A percentile compares a stretch with the other conserved stretches of the same genome.
phyloP scores from a whole-genome alignment of 2,888 invertebrate genomes.

The Andrena marginata region DNA sequence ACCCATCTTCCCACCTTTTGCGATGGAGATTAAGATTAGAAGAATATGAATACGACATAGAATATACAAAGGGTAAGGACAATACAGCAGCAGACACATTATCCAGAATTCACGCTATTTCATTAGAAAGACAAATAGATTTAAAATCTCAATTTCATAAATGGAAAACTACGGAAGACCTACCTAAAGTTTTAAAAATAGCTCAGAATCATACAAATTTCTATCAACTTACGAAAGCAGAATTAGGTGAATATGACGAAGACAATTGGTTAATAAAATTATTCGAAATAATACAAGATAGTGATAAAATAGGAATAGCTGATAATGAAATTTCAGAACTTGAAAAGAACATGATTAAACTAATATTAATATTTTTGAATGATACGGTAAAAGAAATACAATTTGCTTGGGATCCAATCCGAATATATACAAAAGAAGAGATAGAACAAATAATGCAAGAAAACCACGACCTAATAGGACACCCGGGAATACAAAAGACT shows the following conservation, averaged over 20 bases:
- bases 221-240: not conserved
- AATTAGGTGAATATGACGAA: not conserved
- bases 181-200: not conserved
- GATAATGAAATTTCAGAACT: not conserved
- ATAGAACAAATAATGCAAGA: not conserved
- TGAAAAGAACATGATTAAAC: not conserved
- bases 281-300: not conserved
- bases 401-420: not conserved
- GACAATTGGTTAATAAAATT: constrained; percentile 1
- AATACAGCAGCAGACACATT: not conserved
- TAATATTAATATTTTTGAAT: not conserved
- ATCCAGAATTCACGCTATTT: not conserved
- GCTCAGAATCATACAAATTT: not conserved
- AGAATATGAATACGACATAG: constrained; percentile 19
- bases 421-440: not conserved
- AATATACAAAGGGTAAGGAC: constrained; percentile 8
- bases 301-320: not conserved
- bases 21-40: constrained; percentile 15
- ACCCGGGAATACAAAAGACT: constrained; percentile 16
- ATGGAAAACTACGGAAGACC: not conserved
- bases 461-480: constrained; percentile 20
- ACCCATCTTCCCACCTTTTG: not conserved
- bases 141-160: not conserved
- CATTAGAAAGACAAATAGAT: not conserved
- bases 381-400: not conserved